Conservation (phyloP, 1,140 invertebrate genomes). For the Ceratina calcarata region DNA sequence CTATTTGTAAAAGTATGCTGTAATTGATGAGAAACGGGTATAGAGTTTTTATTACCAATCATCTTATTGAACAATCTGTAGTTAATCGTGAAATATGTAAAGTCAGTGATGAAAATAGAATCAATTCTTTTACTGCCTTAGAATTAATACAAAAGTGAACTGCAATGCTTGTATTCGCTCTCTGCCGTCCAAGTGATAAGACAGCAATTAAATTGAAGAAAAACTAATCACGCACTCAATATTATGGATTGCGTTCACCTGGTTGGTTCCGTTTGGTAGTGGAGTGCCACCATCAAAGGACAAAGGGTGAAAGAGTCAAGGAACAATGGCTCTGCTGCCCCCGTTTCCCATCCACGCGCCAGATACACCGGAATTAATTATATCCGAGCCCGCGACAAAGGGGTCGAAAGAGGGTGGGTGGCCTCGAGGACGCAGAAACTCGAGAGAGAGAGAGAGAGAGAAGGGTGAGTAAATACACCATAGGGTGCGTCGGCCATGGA, state of each 20-base stretch:
- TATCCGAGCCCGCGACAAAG: conserved; percentile 53
- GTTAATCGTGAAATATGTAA: no score
- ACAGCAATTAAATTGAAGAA: no score
- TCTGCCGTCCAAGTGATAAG: no score
- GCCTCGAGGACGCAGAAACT: conserved; percentile 12
- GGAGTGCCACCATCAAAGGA: conserved; percentile 39
- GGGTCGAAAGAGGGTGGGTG: background rate
- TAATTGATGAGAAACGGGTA: background rate
- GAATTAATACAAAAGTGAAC: no score
- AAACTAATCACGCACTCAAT: no score
- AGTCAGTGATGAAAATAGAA: no score
- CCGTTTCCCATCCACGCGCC: conserved; percentile 11
- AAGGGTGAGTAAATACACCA: background rate
- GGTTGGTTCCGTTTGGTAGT: conserved; percentile 23
- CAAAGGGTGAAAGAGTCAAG: conserved; percentile 53
- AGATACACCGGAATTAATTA: conserved; percentile 67
- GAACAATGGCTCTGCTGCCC: conserved; percentile 54
- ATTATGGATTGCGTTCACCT: no score
- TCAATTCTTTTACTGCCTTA: no score
- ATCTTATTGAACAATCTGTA: no score
- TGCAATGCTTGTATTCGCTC: no score
- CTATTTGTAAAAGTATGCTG: background rate
- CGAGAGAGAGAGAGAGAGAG: background rate
- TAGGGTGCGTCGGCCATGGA: background rate
- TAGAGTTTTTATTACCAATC: no score